Evolutionary conservation across 2,888 invertebrate genomes (phyloP), one percentile per base, ranked within the genome.

Genomic region (Rhodophaea formosa): DNA sequence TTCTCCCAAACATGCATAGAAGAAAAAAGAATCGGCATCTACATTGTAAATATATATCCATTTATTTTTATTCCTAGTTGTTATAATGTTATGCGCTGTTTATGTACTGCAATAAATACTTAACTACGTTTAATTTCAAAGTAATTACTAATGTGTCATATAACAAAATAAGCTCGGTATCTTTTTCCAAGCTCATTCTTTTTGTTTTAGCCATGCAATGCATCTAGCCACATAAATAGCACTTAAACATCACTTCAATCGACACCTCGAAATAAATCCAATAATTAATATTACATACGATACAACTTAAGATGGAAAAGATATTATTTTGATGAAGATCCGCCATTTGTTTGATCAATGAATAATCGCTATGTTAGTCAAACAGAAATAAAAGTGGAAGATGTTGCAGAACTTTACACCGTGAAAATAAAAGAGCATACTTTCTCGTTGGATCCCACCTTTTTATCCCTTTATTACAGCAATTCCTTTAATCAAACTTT

Each of bases 321-420:
- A 81, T 80, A 81, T 75, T 75, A 70, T 68, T 79, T 80, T 86
- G 83, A 84, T 82, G 82, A 80, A 83, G 82, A 74, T 77, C 68
- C 72, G 74, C 81, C 72, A 83, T 86, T 85, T 80, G 77, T 80
- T 82, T 83, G 79, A 82, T 80, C 78, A 79, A 86, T 84, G 79
- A 85, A 75, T 79, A 81, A 82, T 82, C 73, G 70, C 71, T 58
- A 71, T 71, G 73, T 80, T 71, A 67, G 69, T 62, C 63, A 75
- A 78, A 74, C 69, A 77, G 75, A 74, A 78, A 69, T 59, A 70
- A 76, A 70, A 71, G 47, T 62, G 59, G 72, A 67, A 64, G 71
- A 69, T 70, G 70, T 72, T 68, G 73, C 70, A 75, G 75, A 82
- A 82, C 75, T 81, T 79, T 71, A 73, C 68, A 72, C 78, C 71